Evolutionary conservation across 2,888 invertebrate species (phyloP), one percentile per base, ranked within the genome.

Genomic region (Phania funesta): DNA sequence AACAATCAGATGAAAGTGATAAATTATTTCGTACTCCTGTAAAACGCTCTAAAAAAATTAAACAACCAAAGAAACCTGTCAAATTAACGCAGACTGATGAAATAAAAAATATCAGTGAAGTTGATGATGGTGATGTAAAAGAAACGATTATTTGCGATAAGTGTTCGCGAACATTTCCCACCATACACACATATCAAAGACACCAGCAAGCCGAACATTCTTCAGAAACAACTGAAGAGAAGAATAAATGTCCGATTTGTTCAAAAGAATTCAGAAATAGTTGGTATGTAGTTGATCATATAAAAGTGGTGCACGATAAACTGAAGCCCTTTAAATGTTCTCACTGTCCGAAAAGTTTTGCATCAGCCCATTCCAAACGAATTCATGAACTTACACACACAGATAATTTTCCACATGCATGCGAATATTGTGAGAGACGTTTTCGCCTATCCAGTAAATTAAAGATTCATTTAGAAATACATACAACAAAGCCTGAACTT

Each of bases 301-400:
- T 79, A 22, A 75, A 50, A 54, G 71, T 76, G 2, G 84, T 84
- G 3, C 84, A 84, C 60, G 58, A 81, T 35, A 77, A 80, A 60
- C 9, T 71, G 18, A 83, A 83, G 18, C 84, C 84, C 1, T 83
- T 68, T 26, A 80, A 84, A 44, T 84, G 84, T 54, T 73, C 56
- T 4, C 58, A 77, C 35, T 84, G 84, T 38, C 68, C 73, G 3
- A 60, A 76, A 35, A 62, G 54, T 6, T 84, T 84, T 71, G 64
- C 77, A 8, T 44, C 78, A 29, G 52, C 32, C 11, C 77, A 74
- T 75, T 80, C 77, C 7, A 56, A 62, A 50, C 73, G 74, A 46
- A 70, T 52, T 44, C 84, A 84, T 68, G 84, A 84, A 46, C 65
- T 77, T 18, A 22, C 73, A 3, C 84, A 84, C 35, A 79, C 84